phyloP scores from a whole-genome alignment of 2,113 vertebrate genomes.

The Microtus oregoni region DNA sequence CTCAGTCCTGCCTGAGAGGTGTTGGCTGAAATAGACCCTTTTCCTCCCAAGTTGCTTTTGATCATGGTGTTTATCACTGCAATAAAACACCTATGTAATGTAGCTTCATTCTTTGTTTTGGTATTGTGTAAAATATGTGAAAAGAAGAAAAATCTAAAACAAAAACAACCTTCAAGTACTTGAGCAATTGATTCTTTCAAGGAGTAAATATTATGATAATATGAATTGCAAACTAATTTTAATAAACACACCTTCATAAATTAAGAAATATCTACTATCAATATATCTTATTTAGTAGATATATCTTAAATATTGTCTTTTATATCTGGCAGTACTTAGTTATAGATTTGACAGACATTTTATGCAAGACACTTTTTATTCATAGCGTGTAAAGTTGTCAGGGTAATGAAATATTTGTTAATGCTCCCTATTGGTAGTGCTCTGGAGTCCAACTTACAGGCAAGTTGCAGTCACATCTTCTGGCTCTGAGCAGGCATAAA shows the following conservation, averaged over 20 bases:
- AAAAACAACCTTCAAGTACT: conserved; percentile 21
- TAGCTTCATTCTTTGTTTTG: not conserved
- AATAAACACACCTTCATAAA: not conserved
- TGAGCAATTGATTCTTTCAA: conserved; percentile 25
- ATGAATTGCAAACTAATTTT: conserved; percentile 48
- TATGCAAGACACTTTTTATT: conserved; percentile 40
- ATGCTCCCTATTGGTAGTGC: conserved; percentile 27
- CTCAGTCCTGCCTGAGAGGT: not conserved
- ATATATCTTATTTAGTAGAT: not conserved
- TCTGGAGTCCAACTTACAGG: conserved; percentile 50
- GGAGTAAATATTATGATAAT: conserved; percentile 8
- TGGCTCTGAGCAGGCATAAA: conserved; percentile 30
- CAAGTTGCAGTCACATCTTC: conserved; percentile 43
- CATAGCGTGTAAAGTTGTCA: conserved; percentile 48
- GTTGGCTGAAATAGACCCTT: not conserved
- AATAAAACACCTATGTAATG: too few species aligned
- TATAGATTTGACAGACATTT: not conserved
- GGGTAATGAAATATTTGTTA: conserved; percentile 61
- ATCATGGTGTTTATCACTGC: not conserved
- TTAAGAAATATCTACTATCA: not conserved
- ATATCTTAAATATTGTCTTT: conserved; percentile 39
- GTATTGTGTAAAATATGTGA: conserved; percentile 49
- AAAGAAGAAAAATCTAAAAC: conserved; percentile 47
- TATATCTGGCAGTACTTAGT: conserved; percentile 8
- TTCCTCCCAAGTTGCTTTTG: not conserved